Evolutionary conservation across 2,888 invertebrate genomes (phyloP).

Genomic region (Yponomeuta sedellus): DNA sequence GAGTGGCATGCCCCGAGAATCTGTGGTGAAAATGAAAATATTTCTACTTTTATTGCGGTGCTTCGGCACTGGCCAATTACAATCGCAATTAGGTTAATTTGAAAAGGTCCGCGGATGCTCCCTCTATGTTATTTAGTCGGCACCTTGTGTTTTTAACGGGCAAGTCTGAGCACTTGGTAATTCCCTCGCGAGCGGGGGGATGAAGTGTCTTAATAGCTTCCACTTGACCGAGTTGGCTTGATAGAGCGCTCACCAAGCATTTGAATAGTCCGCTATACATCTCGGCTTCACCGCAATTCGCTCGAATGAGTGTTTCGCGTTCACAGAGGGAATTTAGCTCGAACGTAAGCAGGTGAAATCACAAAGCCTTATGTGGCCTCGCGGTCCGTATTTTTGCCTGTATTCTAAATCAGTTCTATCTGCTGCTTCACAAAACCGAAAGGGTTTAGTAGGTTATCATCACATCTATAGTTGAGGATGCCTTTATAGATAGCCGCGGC

Average conservation of each 20-base stretch:
- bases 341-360: background rate
- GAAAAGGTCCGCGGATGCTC: slow-evolving; percentile 42
- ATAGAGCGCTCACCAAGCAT: background rate
- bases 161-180: background rate
- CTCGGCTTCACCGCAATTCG: slow-evolving; percentile 4
- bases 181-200: background rate
- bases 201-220: background rate
- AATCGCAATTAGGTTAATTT: slow-evolving; percentile 67
- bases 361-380: background rate
- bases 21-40: slow-evolving; percentile 43
- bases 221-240: slow-evolving; percentile 1
- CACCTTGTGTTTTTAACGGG: slow-evolving; percentile 49
- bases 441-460: background rate
- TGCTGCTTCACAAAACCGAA: background rate
- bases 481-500: background rate
- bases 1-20: background rate
- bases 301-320: background rate
- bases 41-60: slow-evolving; percentile 56
- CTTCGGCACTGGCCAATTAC: slow-evolving; percentile 55
- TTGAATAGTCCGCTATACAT: background rate
- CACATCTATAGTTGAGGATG: background rate
- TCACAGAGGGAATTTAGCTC: background rate
- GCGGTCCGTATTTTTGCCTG: background rate
- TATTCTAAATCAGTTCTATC: background rate
- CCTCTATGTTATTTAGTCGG: slow-evolving; percentile 31